These are phyloP conservation scores for Aleiodes leptofemur DNA, from an alignment of 2,888 invertebrate genomes.

Conservation along the genomic window DNA sequence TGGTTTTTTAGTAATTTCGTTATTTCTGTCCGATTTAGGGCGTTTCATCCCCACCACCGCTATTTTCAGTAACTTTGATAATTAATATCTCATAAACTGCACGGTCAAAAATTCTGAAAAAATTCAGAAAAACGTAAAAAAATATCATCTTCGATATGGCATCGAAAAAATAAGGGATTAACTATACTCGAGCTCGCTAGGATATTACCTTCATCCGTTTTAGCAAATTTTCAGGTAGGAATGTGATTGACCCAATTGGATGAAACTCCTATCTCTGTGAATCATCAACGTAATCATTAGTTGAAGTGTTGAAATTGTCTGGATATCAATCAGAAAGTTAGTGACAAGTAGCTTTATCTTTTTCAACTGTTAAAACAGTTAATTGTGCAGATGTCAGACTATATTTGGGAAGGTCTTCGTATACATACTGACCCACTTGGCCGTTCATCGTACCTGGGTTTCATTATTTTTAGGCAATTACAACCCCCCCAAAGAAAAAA, in stretches of 20 bases:
- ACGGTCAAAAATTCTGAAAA: too few species aligned
- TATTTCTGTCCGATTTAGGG: too few species aligned
- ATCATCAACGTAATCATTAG: neutral
- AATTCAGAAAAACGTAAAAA: too few species aligned
- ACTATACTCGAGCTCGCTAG: too few species aligned
- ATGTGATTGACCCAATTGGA: constrained; percentile 51
- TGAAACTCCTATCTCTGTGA: constrained; percentile 36
- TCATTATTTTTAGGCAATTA: constrained; percentile 63
- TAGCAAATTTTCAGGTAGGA: too few species aligned
- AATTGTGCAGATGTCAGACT: constrained; percentile 63
- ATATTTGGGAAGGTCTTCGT: constrained; percentile 60
- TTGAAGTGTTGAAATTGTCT: constrained; percentile 35
- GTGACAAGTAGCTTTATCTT: constrained; percentile 33
- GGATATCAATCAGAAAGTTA: constrained; percentile 26
- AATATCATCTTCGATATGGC: too few species aligned
- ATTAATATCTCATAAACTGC: too few species aligned
- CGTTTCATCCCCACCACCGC: too few species aligned
- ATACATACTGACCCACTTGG: constrained; percentile 67
- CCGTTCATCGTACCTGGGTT: constrained; percentile 60
- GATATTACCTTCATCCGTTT: too few species aligned
- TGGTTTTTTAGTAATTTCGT: too few species aligned
- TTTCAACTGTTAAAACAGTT: constrained; percentile 41
- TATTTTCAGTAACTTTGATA: too few species aligned
- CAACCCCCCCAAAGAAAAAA: neutral
- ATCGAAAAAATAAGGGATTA: too few species aligned